Percentiles rank a stretch among this genome's conserved stretches.
Evolutionary conservation across 2,888 invertebrate genomes (phyloP).

Genomic region (Cabera pusaria): DNA sequence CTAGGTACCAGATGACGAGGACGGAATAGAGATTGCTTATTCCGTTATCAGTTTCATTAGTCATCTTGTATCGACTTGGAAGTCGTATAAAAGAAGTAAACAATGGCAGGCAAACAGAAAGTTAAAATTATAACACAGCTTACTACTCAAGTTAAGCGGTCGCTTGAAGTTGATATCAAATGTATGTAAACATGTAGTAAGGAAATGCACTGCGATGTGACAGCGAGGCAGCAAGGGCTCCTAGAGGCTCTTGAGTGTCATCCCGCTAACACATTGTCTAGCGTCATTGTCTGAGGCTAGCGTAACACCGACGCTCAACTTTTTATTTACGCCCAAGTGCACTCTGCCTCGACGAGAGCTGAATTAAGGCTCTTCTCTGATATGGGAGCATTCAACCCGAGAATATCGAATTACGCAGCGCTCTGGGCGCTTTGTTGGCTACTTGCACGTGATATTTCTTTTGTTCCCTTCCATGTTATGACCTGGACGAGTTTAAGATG

Average conservation of each 20-base stretch:
- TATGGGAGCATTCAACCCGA: conserved; percentile 82
- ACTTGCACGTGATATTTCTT: conserved; percentile 77
- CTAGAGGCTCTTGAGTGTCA: conserved; percentile 69
- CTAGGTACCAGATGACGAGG: too few relatives aligned
- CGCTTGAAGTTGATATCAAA: too few relatives aligned
- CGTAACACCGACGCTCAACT: conserved; percentile 77
- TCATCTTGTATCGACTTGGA: too few relatives aligned
- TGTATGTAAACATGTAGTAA: conserved; percentile 10
- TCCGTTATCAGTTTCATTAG: too few relatives aligned
- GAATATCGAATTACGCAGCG: conserved; percentile 79
- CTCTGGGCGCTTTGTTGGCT: conserved; percentile 75
- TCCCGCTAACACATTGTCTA: conserved; percentile 77
- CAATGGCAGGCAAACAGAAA: too few relatives aligned
- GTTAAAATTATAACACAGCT: too few relatives aligned
- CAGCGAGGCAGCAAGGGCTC: conserved; percentile 54
- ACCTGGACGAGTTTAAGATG: conserved; percentile 27
- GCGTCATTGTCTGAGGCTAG: conserved; percentile 72
- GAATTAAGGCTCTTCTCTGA: conserved; percentile 79
- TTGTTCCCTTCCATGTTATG: conserved; percentile 46
- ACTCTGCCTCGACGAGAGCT: conserved; percentile 73
- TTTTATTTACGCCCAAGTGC: conserved; percentile 82
- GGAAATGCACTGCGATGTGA: conserved; percentile 27
- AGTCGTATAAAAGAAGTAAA: too few relatives aligned
- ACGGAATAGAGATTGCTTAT: too few relatives aligned
- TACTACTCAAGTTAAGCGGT: too few relatives aligned